Percentiles rank a stretch among this genome's conserved stretches.
Conservation (phyloP, 2,888 invertebrate genomes). For the Oxycera nigricornis region DNA sequence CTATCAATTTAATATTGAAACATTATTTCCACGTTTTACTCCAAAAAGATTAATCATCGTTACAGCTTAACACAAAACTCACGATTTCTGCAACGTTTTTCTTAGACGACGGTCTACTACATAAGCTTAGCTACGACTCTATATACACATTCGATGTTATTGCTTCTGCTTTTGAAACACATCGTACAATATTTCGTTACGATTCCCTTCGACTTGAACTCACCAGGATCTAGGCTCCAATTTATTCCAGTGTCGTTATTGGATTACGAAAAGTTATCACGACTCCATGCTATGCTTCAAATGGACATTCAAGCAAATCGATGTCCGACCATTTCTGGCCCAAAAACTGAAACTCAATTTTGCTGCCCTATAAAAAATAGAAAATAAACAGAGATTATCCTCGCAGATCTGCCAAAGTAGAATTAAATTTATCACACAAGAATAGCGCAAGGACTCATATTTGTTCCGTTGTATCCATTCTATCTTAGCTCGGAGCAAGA, state of each 20-base stretch:
- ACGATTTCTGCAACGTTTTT: too few species aligned
- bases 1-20: too few species aligned
- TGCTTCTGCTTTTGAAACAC: conserved; percentile 22
- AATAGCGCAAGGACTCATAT: conserved; percentile 20
- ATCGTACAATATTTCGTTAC: not conserved
- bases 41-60: too few species aligned
- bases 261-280: conserved; percentile 46
- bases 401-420: conserved; percentile 40
- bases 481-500: too few species aligned
- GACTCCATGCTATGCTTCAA: conserved; percentile 39
- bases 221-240: conserved; percentile 40
- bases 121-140: too few species aligned
- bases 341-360: conserved; percentile 38
- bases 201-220: conserved; percentile 12
- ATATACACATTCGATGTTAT: too few species aligned
- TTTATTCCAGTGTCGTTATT: conserved; percentile 44
- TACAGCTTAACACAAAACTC: too few species aligned
- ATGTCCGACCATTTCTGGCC: not conserved
- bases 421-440: conserved; percentile 37
- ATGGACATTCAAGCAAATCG: conserved; percentile 25
- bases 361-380: conserved; percentile 19
- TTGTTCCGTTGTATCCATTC: conserved; percentile 2
- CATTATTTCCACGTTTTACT: too few species aligned
- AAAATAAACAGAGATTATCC: conserved; percentile 39
- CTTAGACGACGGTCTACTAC: too few species aligned